phyloP scores from a whole-genome alignment of 2,113 vertebrate genomes.

The Narcine bancroftii region DNA sequence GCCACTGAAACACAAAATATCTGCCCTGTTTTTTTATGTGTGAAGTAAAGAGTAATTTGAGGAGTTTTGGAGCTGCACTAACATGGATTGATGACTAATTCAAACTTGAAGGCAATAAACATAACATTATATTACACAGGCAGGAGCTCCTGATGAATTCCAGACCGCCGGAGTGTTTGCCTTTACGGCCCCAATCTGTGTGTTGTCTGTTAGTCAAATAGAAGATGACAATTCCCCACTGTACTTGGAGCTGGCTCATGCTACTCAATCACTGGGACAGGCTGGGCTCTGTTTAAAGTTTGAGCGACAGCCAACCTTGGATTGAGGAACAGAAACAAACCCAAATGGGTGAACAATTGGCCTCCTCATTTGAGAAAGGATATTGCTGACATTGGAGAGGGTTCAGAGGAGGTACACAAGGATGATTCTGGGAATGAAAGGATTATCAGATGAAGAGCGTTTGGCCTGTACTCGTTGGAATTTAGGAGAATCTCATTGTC shows the following conservation, averaged over 20 bases:
- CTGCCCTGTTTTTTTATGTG: background rate
- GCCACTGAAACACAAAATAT: background rate
- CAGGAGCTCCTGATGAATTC: background rate
- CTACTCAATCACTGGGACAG: background rate
- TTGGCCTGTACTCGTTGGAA: too few species aligned
- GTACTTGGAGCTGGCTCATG: background rate
- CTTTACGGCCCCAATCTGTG: background rate
- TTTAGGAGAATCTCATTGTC: too few species aligned
- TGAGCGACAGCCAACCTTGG: background rate
- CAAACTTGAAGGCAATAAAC: background rate
- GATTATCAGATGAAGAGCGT: too few species aligned
- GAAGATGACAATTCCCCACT: too few species aligned
- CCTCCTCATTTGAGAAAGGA: too few species aligned
- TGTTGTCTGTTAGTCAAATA: slow-evolving; percentile 18
- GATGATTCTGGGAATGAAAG: too few species aligned
- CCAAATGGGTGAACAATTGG: background rate
- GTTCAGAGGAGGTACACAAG: too few species aligned
- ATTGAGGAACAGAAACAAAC: background rate
- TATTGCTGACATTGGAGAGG: too few species aligned
- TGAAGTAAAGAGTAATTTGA: background rate
- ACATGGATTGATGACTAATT: slow-evolving; percentile 10
- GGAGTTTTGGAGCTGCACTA: background rate
- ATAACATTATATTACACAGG: background rate
- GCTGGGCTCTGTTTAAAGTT: background rate
- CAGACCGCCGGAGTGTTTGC: background rate